Evolutionary conservation across 2,113 vertebrate genomes (phyloP).

Genomic region (Bolborhynchus lineola): DNA sequence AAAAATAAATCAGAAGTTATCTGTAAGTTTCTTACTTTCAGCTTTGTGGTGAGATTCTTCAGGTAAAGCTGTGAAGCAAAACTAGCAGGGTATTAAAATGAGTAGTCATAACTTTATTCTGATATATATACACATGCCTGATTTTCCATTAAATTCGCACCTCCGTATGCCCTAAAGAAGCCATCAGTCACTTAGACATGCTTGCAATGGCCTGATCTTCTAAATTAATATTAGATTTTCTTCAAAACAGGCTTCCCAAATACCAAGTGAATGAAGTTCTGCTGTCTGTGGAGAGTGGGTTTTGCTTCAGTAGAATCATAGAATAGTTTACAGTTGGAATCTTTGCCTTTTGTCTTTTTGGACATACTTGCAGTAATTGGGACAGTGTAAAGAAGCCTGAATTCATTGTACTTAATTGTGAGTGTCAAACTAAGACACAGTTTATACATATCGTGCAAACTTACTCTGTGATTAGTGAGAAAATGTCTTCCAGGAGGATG

Average conservation of each 20-base stretch:
- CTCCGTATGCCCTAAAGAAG: background rate
- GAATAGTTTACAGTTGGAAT: background rate
- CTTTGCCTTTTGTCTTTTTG: background rate
- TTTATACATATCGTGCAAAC: background rate
- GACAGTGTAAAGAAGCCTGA: background rate
- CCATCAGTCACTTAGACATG: background rate
- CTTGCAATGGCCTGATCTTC: background rate
- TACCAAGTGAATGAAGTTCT: background rate
- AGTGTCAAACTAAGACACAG: background rate
- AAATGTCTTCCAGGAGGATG: background rate
- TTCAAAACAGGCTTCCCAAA: background rate
- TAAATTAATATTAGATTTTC: background rate
- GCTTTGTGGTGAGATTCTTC: background rate
- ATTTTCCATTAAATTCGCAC: background rate
- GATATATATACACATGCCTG: background rate
- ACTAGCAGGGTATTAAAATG: background rate
- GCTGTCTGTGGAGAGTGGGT: background rate
- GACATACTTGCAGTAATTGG: background rate
- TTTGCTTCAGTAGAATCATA: accelerated
- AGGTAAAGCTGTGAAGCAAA: background rate
- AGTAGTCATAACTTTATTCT: background rate
- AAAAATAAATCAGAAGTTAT: background rate
- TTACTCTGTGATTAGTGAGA: background rate
- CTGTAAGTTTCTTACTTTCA: background rate
- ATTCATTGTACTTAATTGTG: background rate